Percentiles rank a stretch among this genome's conserved stretches.
phyloP scores from a whole-genome alignment of 92 coral and sea anemone species.

The Hydrozoanthus gracilis region DNA sequence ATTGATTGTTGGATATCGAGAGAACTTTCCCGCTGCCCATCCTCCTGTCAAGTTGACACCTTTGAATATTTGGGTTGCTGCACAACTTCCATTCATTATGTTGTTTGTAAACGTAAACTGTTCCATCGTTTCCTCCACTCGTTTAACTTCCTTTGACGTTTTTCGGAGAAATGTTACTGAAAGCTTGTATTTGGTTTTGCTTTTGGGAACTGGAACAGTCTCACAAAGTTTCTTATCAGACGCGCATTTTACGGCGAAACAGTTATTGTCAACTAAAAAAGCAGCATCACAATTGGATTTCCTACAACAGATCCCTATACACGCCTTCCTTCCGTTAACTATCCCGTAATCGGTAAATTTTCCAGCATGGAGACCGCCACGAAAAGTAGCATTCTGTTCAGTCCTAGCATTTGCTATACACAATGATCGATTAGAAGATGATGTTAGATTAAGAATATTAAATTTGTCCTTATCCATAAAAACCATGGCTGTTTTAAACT shows the following conservation, averaged over 20 bases:
- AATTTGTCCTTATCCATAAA: slow-evolving; percentile 59
- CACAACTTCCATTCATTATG: slow-evolving; percentile 66
- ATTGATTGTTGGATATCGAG: slow-evolving; percentile 69
- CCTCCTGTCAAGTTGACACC: slow-evolving; percentile 91
- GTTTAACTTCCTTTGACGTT: background rate
- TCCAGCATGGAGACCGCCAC: slow-evolving; percentile 91
- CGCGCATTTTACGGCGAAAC: slow-evolving; percentile 84
- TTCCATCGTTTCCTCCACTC: slow-evolving; percentile 14
- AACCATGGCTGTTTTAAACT: slow-evolving; percentile 64
- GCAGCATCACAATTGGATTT: slow-evolving; percentile 78
- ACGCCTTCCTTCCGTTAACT: slow-evolving; percentile 51
- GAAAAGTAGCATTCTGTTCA: slow-evolving; percentile 66
- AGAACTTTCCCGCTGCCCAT: slow-evolving; percentile 90
- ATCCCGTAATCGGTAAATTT: slow-evolving; percentile 74
- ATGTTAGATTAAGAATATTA: slow-evolving; percentile 2
- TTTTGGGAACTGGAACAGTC: slow-evolving; percentile 84
- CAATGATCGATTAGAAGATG: slow-evolving; percentile 13
- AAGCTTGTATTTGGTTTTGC: slow-evolving; percentile 73
- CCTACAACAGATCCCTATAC: slow-evolving; percentile 76
- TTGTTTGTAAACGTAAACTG: slow-evolving; percentile 31
- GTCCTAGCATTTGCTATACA: background rate
- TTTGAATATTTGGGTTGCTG: slow-evolving; percentile 59
- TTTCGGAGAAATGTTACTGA: slow-evolving; percentile 25
- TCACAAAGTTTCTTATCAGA: slow-evolving; percentile 66
- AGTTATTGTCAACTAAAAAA: slow-evolving; percentile 64